These are phyloP conservation scores for Babylonia areolata DNA, from an alignment of 1,140 invertebrate species.

Conservation along the genomic window DNA sequence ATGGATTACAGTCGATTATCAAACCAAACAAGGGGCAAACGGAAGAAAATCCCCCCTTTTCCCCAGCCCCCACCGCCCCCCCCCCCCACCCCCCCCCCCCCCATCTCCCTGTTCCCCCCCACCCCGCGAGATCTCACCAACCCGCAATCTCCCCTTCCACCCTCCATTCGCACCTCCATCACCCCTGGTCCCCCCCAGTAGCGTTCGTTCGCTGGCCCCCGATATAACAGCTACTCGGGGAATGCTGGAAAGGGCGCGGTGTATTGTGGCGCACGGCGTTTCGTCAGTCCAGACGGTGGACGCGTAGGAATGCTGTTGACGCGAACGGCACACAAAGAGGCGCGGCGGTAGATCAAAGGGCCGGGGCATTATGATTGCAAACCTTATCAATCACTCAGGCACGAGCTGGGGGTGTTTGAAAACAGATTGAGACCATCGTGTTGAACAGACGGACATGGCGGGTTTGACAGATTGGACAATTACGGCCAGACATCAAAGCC, in stretches of 20 bases:
- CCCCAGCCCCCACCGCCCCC: too few relatives aligned
- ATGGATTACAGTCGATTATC: constrained; percentile 21
- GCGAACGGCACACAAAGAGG: constrained; percentile 13
- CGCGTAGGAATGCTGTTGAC: constrained; percentile 27
- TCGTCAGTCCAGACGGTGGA: neutral
- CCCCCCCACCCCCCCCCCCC: too few relatives aligned
- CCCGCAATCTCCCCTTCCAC: too few relatives aligned
- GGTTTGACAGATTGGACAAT: constrained; percentile 65
- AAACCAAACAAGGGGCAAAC: too few relatives aligned
- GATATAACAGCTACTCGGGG: too few relatives aligned
- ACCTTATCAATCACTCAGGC: constrained; percentile 69
- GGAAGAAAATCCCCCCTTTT: too few relatives aligned
- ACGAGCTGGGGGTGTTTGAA: constrained; percentile 65
- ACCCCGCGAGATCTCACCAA: too few relatives aligned
- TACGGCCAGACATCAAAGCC: constrained; percentile 60
- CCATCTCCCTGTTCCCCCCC: too few relatives aligned
- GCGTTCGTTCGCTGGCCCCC: too few relatives aligned
- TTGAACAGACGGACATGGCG: constrained; percentile 64
- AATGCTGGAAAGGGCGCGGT: too few relatives aligned
- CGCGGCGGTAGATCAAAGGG: constrained; percentile 58
- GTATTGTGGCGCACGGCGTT: constrained; percentile 8
- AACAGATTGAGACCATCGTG: constrained; percentile 69
- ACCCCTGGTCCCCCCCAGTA: too few relatives aligned
- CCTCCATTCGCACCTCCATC: too few relatives aligned
- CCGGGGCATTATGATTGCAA: constrained; percentile 39